Evolutionary conservation across 1,140 invertebrate species (phyloP).

Genomic region (Bombus superbus): DNA sequence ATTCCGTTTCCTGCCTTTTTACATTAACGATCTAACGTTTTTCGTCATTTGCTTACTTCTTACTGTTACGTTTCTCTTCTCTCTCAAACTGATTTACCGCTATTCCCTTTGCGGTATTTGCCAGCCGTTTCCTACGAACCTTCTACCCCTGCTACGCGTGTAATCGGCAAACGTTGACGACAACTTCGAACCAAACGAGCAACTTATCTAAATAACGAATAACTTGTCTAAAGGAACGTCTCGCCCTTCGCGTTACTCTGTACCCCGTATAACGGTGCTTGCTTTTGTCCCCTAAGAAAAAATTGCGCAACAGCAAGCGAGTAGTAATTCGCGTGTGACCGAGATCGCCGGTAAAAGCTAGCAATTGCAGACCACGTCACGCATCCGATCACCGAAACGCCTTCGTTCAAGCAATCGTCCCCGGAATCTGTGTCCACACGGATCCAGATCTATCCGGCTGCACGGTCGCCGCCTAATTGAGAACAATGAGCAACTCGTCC

Average conservation of each 20-base stretch:
- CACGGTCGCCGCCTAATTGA: conserved; percentile 59
- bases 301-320: background rate
- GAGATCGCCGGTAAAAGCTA: background rate
- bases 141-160: accelerated
- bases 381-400: conserved; percentile 40
- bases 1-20: background rate
- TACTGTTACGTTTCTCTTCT: no score
- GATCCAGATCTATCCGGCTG: conserved; percentile 70
- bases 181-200: no score
- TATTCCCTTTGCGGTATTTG: no score
- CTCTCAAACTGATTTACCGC: no score
- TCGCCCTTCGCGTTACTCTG: background rate
- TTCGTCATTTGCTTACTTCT: background rate
- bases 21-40: background rate
- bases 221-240: no score
- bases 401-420: conserved; percentile 45
- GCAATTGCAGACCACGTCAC: conserved; percentile 11
- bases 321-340: background rate
- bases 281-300: no score
- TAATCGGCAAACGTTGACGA: no score
- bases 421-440: conserved; percentile 35
- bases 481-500: conserved; percentile 65
- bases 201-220: no score
- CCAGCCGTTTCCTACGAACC: no score
- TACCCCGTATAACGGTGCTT: no score